Conservation (phyloP, 2,113 vertebrate species). For the Sylvia atricapilla region DNA sequence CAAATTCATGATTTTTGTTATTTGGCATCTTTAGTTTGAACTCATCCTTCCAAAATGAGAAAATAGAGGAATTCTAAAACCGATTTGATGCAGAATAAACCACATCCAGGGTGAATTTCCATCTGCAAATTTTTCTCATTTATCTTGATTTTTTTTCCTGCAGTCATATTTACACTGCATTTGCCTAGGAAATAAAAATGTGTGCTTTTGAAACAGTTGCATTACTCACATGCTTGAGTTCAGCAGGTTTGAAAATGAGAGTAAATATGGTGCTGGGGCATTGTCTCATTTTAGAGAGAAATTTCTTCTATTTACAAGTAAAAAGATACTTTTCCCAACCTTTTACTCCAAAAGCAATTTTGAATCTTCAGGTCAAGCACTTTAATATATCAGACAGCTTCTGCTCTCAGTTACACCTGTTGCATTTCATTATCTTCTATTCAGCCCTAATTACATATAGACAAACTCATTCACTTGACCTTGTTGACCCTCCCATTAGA, state of each 20-base stretch:
- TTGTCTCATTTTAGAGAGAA: neutral
- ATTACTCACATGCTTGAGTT: neutral
- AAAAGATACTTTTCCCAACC: neutral
- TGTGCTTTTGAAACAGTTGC: neutral
- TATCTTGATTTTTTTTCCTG: neutral
- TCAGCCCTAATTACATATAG: constrained; percentile 16
- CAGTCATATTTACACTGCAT: neutral
- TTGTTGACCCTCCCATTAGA: constrained; percentile 6
- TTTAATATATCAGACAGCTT: neutral
- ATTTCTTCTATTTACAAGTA: neutral
- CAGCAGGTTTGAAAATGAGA: neutral
- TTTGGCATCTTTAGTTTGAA: neutral
- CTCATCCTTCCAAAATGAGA: neutral
- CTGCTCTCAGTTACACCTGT: constrained; percentile 15
- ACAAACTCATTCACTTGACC: constrained; percentile 51
- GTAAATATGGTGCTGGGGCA: neutral
- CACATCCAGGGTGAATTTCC: neutral
- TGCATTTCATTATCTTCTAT: constrained; percentile 5
- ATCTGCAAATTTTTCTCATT: neutral
- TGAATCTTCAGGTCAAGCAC: neutral
- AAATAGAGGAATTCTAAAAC: neutral
- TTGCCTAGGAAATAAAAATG: neutral
- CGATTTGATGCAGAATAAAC: neutral
- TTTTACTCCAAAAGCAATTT: neutral
- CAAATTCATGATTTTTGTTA: neutral